Percentiles rank a stretch among this genome's conserved stretches.
Conservation (phyloP, 2,888 invertebrate genomes). For the Sthenelais limicola region DNA sequence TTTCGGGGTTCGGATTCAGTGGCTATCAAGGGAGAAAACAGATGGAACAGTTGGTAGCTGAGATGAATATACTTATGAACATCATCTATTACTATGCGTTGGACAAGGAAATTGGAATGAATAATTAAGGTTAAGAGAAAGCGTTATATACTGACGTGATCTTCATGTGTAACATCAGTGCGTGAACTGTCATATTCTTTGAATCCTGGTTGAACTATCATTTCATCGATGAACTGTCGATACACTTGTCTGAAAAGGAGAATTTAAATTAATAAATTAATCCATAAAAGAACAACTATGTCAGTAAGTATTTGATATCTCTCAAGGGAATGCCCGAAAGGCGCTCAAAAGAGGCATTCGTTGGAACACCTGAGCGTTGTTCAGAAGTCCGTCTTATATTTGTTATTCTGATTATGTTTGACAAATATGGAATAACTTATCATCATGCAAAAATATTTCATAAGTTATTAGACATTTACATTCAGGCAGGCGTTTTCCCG, state of each 20-base stretch:
- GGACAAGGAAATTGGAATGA: too few relatives aligned
- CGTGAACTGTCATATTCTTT: slow-evolving; percentile 73
- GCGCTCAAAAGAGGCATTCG: too few relatives aligned
- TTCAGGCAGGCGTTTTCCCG: too few relatives aligned
- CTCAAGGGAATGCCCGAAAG: too few relatives aligned
- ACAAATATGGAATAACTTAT: too few relatives aligned
- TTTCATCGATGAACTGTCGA: slow-evolving; percentile 78
- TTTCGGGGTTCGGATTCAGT: slow-evolving; percentile 93
- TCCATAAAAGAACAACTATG: not conserved
- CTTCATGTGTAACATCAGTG: slow-evolving; percentile 76
- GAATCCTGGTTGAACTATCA: slow-evolving; percentile 87
- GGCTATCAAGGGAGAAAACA: slow-evolving; percentile 80
- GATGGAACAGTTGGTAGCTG: slow-evolving; percentile 33
- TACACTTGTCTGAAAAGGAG: slow-evolving; percentile 61
- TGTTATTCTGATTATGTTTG: too few relatives aligned
- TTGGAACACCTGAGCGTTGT: too few relatives aligned
- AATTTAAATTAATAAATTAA: slow-evolving; percentile 41
- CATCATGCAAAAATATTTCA: too few relatives aligned
- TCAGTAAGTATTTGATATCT: not conserved
- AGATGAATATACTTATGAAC: not conserved
- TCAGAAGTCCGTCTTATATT: too few relatives aligned
- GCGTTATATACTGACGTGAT: slow-evolving; percentile 67
- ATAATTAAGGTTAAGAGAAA: not conserved
- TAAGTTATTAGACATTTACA: too few relatives aligned
- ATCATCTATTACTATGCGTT: too few relatives aligned